Percentiles rank a stretch among this genome's conserved stretches.
These are phyloP conservation scores for Thalassoma bifasciatum DNA, from an alignment of 2,113 vertebrate genomes.

Conservation along the genomic window DNA sequence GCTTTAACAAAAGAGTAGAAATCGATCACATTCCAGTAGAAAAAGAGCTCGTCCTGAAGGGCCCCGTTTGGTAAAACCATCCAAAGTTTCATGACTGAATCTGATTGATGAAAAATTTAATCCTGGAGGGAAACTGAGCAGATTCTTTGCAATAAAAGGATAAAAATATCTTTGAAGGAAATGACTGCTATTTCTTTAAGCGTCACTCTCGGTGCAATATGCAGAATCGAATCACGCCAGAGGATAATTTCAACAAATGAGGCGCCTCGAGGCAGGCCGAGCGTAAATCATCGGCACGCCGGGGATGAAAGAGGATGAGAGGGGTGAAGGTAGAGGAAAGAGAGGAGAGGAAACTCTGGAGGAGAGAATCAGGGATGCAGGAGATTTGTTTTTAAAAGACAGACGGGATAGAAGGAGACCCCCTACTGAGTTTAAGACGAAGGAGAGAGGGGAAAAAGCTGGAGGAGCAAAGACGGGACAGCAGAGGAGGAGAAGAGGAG, in stretches of 20 bases:
- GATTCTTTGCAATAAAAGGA: neutral
- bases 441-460: neutral
- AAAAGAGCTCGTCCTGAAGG: constrained; percentile 22
- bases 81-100: neutral
- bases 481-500: too few relatives aligned
- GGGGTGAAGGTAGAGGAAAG: neutral
- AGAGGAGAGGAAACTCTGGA: neutral
- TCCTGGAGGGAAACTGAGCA: constrained; percentile 14
- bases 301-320: constrained; percentile 2
- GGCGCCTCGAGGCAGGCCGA: constrained; percentile 18
- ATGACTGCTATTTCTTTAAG: constrained; percentile 31
- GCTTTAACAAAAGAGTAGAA: constrained; percentile 47
- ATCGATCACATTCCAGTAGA: constrained; percentile 60
- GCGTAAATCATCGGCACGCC: constrained; percentile 18
- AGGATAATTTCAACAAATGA: constrained; percentile 45
- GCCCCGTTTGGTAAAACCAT: constrained; percentile 44
- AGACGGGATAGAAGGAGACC: neutral
- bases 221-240: constrained; percentile 11
- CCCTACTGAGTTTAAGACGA: neutral
- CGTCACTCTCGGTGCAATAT: neutral
- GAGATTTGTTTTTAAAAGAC: constrained; percentile 1
- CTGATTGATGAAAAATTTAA: constrained; percentile 7
- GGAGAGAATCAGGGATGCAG: neutral
- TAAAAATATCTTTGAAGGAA: neutral
- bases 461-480: neutral